Base-by-base conservation (phyloP, 1,140 invertebrate genomes). In the Drosophila ercepeae region DNA sequence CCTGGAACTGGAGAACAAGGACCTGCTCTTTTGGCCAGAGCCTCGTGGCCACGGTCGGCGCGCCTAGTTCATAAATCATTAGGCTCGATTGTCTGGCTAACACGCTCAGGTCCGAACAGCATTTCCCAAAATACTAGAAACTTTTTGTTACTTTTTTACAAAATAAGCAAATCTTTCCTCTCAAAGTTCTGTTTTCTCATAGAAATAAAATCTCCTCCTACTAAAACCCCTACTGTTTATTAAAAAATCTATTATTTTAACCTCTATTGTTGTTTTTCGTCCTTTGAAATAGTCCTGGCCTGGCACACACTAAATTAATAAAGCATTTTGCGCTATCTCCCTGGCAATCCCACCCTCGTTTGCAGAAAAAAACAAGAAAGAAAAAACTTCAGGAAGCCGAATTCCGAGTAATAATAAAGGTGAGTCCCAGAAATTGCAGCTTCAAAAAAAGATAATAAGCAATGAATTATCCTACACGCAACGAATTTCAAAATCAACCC, bases 401-500 rank as follows among this genome's bases (percentile, higher is more conserved):
- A 32, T 65, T 45, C 45, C 42, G 50, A 71, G 49, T 72, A 72
- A 72, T 72, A 71, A 53, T 42, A 61, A 61, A 49, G 72, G 53
- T 75, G 60, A 75, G 63, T 44, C 49, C 69, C 69, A 64, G 71
- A 84, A 79, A 82, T 82, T 82, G 78, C 78, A 74, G 78, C 63
- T 67, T 72, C 54, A 53, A 77, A 83, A 84, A 77, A 88, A 82
- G 77, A 88, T 88, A 88, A 88, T 88, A 88, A 82, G 82, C 82
- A 88, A 88, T 88, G 82, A 88, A 88, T 88, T 88, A 86, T 88
- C 82, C 74, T 82, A 88, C 82, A 88, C 82, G 83, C 82, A 88
- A 88, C 82, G 65, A 88, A 72, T 81, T 88, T 81, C 82, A 88
- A 86, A 86, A 88, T 76, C 76, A 75, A 75, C 75, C 71, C 63